Conservation (phyloP, 2,797 vertebrate genomes). For the Cichlasoma orientale region DNA sequence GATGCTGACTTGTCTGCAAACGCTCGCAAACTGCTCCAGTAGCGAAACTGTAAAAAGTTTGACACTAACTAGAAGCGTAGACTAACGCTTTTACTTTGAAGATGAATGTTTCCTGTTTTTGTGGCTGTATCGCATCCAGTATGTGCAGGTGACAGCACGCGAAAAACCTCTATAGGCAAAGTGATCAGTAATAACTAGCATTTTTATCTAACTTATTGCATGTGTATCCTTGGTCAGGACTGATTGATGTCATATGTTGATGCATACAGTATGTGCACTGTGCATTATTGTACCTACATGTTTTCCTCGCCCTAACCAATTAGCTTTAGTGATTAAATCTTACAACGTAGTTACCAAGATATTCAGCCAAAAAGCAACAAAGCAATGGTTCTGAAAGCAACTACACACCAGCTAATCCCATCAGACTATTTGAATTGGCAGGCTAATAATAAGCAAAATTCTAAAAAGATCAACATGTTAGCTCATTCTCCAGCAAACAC, state of each 20-base stretch:
- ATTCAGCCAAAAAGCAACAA: background rate
- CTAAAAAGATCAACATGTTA: background rate
- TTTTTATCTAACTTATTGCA: background rate
- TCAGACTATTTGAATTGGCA: background rate
- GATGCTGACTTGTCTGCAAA: background rate
- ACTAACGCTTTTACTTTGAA: background rate
- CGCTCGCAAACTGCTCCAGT: background rate
- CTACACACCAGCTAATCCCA: background rate
- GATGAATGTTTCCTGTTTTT: background rate
- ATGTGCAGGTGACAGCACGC: background rate
- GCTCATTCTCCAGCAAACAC: background rate
- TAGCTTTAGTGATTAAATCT: background rate
- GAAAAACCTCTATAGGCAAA: background rate
- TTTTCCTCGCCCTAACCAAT: background rate
- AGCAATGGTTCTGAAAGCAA: too few species aligned
- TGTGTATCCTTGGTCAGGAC: background rate
- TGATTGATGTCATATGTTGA: background rate
- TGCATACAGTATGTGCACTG: background rate
- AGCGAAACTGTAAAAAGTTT: background rate
- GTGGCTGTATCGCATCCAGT: background rate
- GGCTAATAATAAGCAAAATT: background rate
- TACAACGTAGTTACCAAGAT: background rate
- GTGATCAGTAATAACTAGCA: background rate
- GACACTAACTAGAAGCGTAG: too few species aligned
- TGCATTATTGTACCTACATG: background rate